Conservation (phyloP, 2,888 invertebrate species). For the Cosmopolites sordidus region DNA sequence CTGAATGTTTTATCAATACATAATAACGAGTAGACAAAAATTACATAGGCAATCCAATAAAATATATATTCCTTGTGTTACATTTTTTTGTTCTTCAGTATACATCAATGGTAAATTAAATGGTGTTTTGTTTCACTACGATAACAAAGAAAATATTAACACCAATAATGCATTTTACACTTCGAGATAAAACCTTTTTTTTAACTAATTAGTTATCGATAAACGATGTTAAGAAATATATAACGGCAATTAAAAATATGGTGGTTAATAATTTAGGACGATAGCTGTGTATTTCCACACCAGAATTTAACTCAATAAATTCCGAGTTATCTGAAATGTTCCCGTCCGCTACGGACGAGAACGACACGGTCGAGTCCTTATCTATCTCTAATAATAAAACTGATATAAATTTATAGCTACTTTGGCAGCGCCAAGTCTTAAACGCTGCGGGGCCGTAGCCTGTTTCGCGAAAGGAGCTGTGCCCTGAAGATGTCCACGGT, state of each 20-base stretch:
- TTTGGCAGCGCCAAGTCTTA: constrained; percentile 21
- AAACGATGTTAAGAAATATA: not conserved
- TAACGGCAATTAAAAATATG: constrained; percentile 11
- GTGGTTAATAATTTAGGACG: constrained; percentile 8
- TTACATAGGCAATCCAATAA: no score
- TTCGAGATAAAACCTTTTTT: not conserved
- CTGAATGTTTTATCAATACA: no score
- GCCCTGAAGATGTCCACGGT: constrained; percentile 17
- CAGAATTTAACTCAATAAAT: constrained; percentile 23
- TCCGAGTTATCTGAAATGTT: constrained; percentile 25
- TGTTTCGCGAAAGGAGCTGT: constrained; percentile 22
- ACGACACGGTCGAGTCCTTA: constrained; percentile 26
- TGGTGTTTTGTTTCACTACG: no score
- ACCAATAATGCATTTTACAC: no score
- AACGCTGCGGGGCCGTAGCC: constrained; percentile 20
- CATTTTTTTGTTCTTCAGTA: no score
- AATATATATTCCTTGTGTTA: no score
- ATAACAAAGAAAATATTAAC: no score
- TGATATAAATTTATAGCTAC: constrained; percentile 31
- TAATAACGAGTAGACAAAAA: no score
- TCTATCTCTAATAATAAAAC: constrained; percentile 31
- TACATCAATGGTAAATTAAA: no score
- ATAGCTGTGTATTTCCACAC: constrained; percentile 10
- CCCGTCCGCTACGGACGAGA: constrained; percentile 16
- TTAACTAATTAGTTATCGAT: not conserved